A percentile compares a stretch with the other conserved stretches of the same genome.
These are phyloP conservation scores for Poeciliopsis turneri DNA, from an alignment of 2,797 vertebrate species.

Conservation along the genomic window DNA sequence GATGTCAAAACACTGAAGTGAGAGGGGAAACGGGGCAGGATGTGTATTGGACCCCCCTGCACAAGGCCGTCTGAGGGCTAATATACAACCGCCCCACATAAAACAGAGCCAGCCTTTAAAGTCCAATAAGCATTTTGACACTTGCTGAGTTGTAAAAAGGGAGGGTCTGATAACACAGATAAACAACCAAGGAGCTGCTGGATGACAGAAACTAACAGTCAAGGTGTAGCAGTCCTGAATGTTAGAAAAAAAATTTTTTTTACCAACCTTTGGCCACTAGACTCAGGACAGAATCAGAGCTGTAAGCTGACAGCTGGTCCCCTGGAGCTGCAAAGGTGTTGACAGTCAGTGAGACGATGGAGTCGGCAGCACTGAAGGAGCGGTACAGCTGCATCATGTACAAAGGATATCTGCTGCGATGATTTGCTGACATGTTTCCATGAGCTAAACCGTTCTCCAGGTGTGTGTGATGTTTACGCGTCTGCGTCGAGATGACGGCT, in stretches of 20 bases:
- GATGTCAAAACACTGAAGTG: slow-evolving; percentile 72
- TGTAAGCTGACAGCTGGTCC: slow-evolving; percentile 48
- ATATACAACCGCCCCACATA: slow-evolving; percentile 84
- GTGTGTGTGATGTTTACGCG: slow-evolving; percentile 9
- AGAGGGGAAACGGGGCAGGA: slow-evolving; percentile 68
- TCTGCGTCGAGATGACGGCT: slow-evolving; percentile 11
- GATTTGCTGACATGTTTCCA: slow-evolving; percentile 45
- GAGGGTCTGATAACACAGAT: slow-evolving; percentile 70
- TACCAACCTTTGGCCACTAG: slow-evolving; percentile 83
- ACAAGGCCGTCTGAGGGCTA: slow-evolving; percentile 80
- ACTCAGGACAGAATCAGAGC: slow-evolving; percentile 81
- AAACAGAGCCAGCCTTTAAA: slow-evolving; percentile 82
- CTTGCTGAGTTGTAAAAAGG: slow-evolving; percentile 76
- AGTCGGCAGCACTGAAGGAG: slow-evolving; percentile 62
- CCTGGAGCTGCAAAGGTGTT: slow-evolving; percentile 9
- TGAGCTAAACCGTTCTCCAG: slow-evolving; percentile 23
- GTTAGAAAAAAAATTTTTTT: neutral
- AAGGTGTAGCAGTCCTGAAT: neutral
- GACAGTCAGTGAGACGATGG: slow-evolving; percentile 27
- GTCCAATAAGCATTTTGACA: slow-evolving; percentile 82
- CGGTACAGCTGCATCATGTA: slow-evolving; percentile 90
- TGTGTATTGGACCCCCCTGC: slow-evolving; percentile 83
- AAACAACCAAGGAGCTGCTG: slow-evolving; percentile 42
- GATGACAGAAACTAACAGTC: slow-evolving; percentile 8
- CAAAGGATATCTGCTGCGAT: slow-evolving; percentile 67